These are phyloP conservation scores for Turdus rufiventris DNA, from an alignment of 2,113 vertebrate genomes.

Conservation along the genomic window DNA sequence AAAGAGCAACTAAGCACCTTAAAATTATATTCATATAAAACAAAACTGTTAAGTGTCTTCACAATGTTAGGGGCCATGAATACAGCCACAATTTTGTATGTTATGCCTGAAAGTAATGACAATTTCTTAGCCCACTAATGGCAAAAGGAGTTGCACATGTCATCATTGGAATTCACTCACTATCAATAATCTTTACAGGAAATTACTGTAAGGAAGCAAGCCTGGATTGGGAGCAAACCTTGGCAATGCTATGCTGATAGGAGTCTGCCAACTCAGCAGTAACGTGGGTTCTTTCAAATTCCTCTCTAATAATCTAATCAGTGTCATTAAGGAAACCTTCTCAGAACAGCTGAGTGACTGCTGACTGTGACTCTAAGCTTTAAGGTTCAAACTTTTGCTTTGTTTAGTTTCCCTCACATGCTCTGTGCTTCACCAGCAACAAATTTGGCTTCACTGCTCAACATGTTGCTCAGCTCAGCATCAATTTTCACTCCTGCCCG, in stretches of 20 bases:
- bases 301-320: conserved; percentile 6
- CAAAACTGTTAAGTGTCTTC: not conserved
- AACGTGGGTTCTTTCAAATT: not conserved
- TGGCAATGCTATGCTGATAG: not conserved
- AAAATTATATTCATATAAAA: not conserved
- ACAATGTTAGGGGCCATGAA: not conserved
- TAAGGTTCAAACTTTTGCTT: not conserved
- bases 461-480: fast-evolving
- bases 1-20: not conserved
- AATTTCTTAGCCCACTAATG: not conserved
- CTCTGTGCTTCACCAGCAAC: not conserved
- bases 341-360: not conserved
- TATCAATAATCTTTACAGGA: not conserved
- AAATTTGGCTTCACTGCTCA: not conserved
- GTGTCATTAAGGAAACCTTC: not conserved
- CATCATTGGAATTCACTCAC: not conserved
- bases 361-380: not conserved
- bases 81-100: not conserved
- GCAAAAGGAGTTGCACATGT: not conserved
- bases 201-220: not conserved
- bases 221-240: not conserved
- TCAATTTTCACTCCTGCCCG: not conserved
- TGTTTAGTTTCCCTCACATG: not conserved
- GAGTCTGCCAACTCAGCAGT: conserved; percentile 14
- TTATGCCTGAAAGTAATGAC: not conserved